Percentiles rank a stretch among this genome's conserved stretches.
These are phyloP conservation scores for Protaetia brevitarsis DNA, from an alignment of 1,140 invertebrate genomes.

Conservation along the genomic window DNA sequence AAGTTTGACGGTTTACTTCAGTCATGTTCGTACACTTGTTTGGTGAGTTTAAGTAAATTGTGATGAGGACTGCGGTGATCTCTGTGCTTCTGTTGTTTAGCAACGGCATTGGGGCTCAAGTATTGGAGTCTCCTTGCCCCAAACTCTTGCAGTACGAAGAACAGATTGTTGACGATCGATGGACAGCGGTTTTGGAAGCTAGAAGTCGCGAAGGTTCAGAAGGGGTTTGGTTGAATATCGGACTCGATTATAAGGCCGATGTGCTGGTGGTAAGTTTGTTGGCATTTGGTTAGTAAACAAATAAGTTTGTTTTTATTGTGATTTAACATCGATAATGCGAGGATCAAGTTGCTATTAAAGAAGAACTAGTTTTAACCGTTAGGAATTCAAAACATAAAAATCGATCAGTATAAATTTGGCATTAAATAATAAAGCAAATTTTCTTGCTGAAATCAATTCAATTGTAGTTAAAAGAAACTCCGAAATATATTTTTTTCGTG, in stretches of 20 bases:
- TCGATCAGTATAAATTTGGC: too few relatives aligned
- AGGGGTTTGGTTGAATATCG: slow-evolving; percentile 28
- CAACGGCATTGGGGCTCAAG: background rate
- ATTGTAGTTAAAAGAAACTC: too few relatives aligned
- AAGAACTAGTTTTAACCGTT: too few relatives aligned
- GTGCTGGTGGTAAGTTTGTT: slow-evolving; percentile 25
- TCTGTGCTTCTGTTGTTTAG: background rate
- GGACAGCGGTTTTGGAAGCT: slow-evolving; percentile 19
- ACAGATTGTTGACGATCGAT: slow-evolving; percentile 11
- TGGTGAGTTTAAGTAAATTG: too few relatives aligned
- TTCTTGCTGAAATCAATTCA: too few relatives aligned
- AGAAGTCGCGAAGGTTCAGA: slow-evolving; percentile 19
- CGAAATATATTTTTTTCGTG: too few relatives aligned
- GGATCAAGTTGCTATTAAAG: background rate
- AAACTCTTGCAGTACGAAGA: background rate
- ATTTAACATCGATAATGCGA: background rate
- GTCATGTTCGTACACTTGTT: background rate
- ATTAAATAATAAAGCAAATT: too few relatives aligned
- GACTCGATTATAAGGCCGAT: slow-evolving; percentile 24
- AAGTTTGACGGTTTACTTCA: background rate
- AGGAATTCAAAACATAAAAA: too few relatives aligned
- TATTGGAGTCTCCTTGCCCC: background rate
- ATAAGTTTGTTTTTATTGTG: background rate
- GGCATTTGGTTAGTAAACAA: background rate
- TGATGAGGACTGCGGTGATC: too few relatives aligned